Conservation (phyloP, 2,797 vertebrate genomes). For the Danio jaintianensis region DNA sequence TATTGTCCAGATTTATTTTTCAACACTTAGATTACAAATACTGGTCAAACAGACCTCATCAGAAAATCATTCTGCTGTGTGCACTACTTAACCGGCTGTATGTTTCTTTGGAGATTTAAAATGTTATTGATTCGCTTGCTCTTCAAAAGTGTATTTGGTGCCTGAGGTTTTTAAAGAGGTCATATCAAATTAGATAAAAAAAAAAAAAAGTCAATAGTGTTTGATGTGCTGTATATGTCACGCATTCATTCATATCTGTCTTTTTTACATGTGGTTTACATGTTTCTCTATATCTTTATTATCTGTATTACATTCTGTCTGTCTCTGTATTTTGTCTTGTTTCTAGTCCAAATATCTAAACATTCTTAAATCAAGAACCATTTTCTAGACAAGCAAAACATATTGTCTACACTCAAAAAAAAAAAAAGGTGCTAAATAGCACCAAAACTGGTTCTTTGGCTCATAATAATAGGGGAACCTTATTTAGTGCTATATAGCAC, state of each 20-base stretch:
- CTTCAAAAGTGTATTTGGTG: background rate
- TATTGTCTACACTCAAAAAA: too few species aligned
- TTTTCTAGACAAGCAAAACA: too few species aligned
- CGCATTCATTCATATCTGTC: background rate
- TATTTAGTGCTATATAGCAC: too few species aligned
- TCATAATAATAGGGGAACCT: too few species aligned
- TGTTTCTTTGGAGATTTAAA: constrained; percentile 13
- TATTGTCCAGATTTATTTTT: background rate
- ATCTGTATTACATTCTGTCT: too few species aligned
- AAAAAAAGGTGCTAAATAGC: too few species aligned
- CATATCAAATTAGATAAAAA: background rate
- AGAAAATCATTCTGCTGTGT: background rate
- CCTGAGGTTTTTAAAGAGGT: background rate
- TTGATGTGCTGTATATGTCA: background rate
- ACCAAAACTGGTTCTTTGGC: too few species aligned
- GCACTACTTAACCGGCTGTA: background rate
- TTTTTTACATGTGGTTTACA: too few species aligned
- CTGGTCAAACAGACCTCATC: background rate
- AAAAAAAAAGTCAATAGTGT: background rate
- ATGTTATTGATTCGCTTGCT: background rate
- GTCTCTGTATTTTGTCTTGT: too few species aligned
- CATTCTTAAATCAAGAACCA: too few species aligned
- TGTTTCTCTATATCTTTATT: too few species aligned
- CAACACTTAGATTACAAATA: background rate
- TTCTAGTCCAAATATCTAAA: too few species aligned